Conservation (phyloP, 2,113 vertebrate species). For the Holacanthus passer region DNA sequence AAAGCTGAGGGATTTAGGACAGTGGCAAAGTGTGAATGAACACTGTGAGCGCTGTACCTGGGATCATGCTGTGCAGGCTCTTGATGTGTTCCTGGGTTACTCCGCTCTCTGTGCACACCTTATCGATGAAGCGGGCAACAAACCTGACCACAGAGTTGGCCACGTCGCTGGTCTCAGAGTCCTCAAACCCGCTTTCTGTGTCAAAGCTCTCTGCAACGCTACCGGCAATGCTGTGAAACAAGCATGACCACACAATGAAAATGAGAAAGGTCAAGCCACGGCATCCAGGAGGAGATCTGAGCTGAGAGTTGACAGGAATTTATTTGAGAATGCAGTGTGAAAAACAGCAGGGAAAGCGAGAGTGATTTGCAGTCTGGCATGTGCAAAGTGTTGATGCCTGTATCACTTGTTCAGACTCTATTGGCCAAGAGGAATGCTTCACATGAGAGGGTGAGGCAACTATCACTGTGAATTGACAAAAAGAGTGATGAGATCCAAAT, state of each 20-base stretch:
- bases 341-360: constrained; percentile 35
- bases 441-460: constrained; percentile 68
- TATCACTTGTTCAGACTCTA: constrained; percentile 39
- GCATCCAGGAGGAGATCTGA: background rate
- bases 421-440: constrained; percentile 46
- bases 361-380: constrained; percentile 32
- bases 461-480: constrained; percentile 55
- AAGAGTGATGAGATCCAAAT: constrained; percentile 67
- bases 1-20: constrained; percentile 54
- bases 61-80: constrained; percentile 98
- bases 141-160: constrained; percentile 95
- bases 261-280: constrained; percentile 29
- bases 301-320: constrained; percentile 34
- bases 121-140: constrained; percentile 96
- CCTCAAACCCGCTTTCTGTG: constrained; percentile 98
- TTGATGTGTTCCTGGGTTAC: constrained; percentile 99
- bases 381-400: constrained; percentile 25
- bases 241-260: constrained; percentile 28
- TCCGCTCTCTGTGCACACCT: constrained; percentile 97
- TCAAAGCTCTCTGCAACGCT: constrained; percentile 98
- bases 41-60: constrained; percentile 84
- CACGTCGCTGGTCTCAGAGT: constrained; percentile 94
- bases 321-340: constrained; percentile 29
- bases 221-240: constrained; percentile 91
- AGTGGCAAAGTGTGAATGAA: constrained; percentile 36